These are phyloP conservation scores for Thecocarcelia acutangulata DNA, from an alignment of 2,888 invertebrate genomes.

Conservation along the genomic window DNA sequence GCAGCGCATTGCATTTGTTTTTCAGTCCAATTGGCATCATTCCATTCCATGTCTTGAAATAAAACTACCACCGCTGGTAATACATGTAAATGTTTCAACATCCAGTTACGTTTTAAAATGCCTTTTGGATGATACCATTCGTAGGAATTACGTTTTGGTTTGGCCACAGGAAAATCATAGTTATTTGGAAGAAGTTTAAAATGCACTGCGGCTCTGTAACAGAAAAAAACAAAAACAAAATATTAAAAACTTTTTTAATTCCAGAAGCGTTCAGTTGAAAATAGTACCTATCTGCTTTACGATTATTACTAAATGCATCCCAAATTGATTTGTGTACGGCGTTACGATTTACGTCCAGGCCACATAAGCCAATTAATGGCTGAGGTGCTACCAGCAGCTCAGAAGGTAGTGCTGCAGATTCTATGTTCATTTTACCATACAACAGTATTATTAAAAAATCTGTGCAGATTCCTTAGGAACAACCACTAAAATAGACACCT, in stretches of 20 bases:
- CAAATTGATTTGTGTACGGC: slow-evolving; percentile 94
- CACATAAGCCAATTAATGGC: slow-evolving; percentile 93
- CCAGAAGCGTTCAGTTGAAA: neutral
- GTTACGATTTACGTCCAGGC: slow-evolving; percentile 92
- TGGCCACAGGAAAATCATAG: slow-evolving; percentile 93
- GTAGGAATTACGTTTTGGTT: slow-evolving; percentile 93
- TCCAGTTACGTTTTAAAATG: slow-evolving; percentile 96
- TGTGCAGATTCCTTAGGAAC: neutral
- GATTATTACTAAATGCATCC: slow-evolving; percentile 94
- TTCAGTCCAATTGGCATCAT: slow-evolving; percentile 95
- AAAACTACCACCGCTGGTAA: slow-evolving; percentile 96
- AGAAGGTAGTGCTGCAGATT: slow-evolving; percentile 88
- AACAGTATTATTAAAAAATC: neutral
- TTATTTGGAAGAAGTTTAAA: slow-evolving; percentile 91
- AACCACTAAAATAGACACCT: slow-evolving; percentile 8
- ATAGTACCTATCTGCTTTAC: slow-evolving; percentile 85
- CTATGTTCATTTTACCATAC: slow-evolving; percentile 82
- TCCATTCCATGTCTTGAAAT: slow-evolving; percentile 99
- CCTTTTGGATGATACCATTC: slow-evolving; percentile 98
- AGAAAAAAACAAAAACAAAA: slow-evolving; percentile 36
- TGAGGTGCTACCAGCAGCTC: slow-evolving; percentile 92
- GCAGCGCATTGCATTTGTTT: slow-evolving; percentile 96
- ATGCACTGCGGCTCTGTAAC: slow-evolving; percentile 87
- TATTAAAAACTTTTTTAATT: neutral
- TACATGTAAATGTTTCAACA: slow-evolving; percentile 93